Conservation (phyloP, 2,888 invertebrate species). For the Euplexia lucipara region DNA sequence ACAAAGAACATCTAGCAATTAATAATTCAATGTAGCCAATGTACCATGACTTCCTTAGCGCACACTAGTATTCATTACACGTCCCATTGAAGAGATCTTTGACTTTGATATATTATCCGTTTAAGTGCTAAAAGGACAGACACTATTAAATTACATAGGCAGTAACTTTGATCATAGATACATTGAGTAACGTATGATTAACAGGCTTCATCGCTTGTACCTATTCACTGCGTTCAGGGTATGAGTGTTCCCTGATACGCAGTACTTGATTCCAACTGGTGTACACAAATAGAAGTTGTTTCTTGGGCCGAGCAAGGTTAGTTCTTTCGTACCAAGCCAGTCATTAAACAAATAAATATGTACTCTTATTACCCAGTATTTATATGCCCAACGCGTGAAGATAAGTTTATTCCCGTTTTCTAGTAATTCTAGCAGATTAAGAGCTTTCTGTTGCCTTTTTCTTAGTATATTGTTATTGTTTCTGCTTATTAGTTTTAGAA, state of each 20-base stretch:
- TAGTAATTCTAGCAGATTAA: slow-evolving; percentile 36
- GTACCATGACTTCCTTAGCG: slow-evolving; percentile 72
- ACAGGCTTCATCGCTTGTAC: slow-evolving; percentile 65
- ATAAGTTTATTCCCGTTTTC: slow-evolving; percentile 52
- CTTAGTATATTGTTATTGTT: slow-evolving; percentile 44
- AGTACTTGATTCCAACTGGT: slow-evolving; percentile 45
- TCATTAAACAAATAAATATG: slow-evolving; percentile 61
- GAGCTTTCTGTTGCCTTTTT: slow-evolving; percentile 32
- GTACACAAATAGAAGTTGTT: slow-evolving; percentile 62
- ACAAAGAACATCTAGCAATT: slow-evolving; percentile 56
- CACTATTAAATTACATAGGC: slow-evolving; percentile 72
- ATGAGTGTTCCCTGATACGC: slow-evolving; percentile 50
- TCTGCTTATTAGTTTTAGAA: slow-evolving; percentile 32
- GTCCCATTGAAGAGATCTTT: slow-evolving; percentile 79
- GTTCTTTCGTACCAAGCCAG: slow-evolving; percentile 55
- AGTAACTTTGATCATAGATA: slow-evolving; percentile 69
- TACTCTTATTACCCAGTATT: slow-evolving; percentile 47
- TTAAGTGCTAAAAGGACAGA: slow-evolving; percentile 77
- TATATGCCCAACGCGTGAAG: slow-evolving; percentile 46
- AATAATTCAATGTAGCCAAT: slow-evolving; percentile 64
- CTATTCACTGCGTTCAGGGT: slow-evolving; percentile 42
- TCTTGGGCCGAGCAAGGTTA: slow-evolving; percentile 54
- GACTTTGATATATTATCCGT: slow-evolving; percentile 82
- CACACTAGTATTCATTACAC: slow-evolving; percentile 77
- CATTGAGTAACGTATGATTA: slow-evolving; percentile 72